A percentile compares a stretch with the other conserved stretches of the same genome.
Conservation (phyloP, 2,797 vertebrate species). For the Xiphophorus birchmanni region DNA sequence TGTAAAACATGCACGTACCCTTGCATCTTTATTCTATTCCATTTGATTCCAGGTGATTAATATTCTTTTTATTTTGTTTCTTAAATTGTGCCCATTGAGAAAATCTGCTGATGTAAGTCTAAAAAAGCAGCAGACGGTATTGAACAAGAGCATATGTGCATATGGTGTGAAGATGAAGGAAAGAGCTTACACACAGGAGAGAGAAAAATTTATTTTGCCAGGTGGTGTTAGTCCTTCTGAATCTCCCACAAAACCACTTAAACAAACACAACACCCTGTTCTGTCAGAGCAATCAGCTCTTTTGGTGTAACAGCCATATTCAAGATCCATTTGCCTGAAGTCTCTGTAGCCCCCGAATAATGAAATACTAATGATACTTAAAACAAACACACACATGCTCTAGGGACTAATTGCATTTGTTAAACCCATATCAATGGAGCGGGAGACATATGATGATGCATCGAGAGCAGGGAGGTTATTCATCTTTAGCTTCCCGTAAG, state of each 20-base stretch:
- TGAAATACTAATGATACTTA: conserved; percentile 67
- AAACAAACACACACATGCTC: conserved; percentile 35
- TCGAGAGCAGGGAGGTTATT: conserved; percentile 66
- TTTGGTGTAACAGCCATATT: conserved; percentile 53
- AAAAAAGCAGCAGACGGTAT: not conserved
- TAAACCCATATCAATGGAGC: conserved; percentile 54
- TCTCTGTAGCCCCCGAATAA: conserved; percentile 43
- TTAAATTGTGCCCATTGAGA: not conserved
- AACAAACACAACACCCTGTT: conserved; percentile 61
- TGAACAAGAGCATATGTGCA: conserved; percentile 10
- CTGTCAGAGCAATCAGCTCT: conserved; percentile 69
- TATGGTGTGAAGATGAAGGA: conserved; percentile 38
- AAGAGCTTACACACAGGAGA: conserved; percentile 30
- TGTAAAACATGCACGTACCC: not conserved
- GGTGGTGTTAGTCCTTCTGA: conserved; percentile 60
- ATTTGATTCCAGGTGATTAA: not conserved
- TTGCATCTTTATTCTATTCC: not conserved
- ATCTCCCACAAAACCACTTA: conserved; percentile 59
- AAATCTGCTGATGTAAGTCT: not conserved
- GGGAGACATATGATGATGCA: conserved; percentile 50
- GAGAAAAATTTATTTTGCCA: conserved; percentile 63
- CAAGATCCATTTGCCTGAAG: conserved; percentile 24
- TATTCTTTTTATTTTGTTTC: not conserved
- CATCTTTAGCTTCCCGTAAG: conserved; percentile 69
- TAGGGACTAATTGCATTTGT: conserved; percentile 55